Evolutionary conservation across 2,797 vertebrate species (phyloP), one percentile per base, ranked within the genome.

Genomic region (Lithobates sylvaticus): DNA sequence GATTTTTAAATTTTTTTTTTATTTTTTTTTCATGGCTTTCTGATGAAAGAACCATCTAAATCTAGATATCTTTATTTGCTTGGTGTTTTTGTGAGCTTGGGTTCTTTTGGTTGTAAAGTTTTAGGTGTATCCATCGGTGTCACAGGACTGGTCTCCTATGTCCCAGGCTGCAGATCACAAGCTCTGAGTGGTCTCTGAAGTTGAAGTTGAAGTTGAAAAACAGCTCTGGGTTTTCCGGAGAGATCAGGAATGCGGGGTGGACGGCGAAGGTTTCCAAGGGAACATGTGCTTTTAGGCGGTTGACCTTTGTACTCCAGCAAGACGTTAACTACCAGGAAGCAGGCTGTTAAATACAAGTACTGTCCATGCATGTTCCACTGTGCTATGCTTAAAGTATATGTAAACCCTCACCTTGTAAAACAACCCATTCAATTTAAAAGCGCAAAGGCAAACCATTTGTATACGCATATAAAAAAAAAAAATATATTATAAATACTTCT

Each of bases 211-310:
- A 32, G 32, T 32, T 54, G 13, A 23, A 23, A n/a, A 70, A 69
- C 16, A 27, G 78, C 42, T 70, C 7, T 50, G 8, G 6, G 39
- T 36, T 67, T 42, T 80, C 32, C 39, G 18, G 78, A 29, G 21
- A 15, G n/a, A 1, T 16, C 32, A 72, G 47, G 79, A 81, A 72
- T 58, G 79, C 13, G 29, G 42, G 27, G 8, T 16, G 26, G 15
- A 16, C 12, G 26, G 26, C 67, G 23, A 42, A 80, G n/a, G 65
- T 70, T 54, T 13, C 47, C 79, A 61, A 16, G 79, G 23, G 44
- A 70, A 27, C 42, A 16, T 71, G 44, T 23, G 29, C 18, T 29
- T 71, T 58, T 70, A 71, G 79, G 79, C 79, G 13, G n/a, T 18
- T 36, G 79, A 54, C 47, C 44, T 81, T 39, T 72, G 44, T 80